Evolutionary conservation across 1,140 invertebrate species (phyloP).

Genomic region (Drosophila orena): DNA sequence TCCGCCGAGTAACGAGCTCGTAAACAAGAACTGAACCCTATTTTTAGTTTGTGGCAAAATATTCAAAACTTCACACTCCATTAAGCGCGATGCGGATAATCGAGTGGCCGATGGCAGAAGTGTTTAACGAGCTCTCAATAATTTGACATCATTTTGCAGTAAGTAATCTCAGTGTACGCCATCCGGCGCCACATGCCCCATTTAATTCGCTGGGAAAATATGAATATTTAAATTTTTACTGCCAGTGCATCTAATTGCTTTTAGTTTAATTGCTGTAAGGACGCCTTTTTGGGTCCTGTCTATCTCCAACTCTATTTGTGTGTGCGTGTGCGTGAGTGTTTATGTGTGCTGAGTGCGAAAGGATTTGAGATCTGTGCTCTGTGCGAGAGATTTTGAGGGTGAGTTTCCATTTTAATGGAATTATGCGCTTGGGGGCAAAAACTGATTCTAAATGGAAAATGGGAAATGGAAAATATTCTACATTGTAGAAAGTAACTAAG

Average conservation of each 20-base stretch:
- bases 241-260: conserved; percentile 65
- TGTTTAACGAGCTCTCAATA: conserved; percentile 40
- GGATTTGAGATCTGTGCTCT: conserved; percentile 12
- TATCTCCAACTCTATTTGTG: not conserved
- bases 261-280: conserved; percentile 66
- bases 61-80: conserved; percentile 43
- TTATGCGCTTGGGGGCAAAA: conserved; percentile 49
- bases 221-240: conserved; percentile 68
- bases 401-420: conserved; percentile 54
- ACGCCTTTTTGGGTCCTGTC: conserved; percentile 15
- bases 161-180: conserved; percentile 42
- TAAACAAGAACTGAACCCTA: conserved; percentile 9
- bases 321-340: not conserved
- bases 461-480: conserved; percentile 30
- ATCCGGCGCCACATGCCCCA: conserved; percentile 2
- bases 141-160: conserved; percentile 36
- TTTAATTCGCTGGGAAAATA: conserved; percentile 42
- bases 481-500: conserved; percentile 21
- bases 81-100: conserved; percentile 17
- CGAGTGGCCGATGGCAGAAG: conserved; percentile 5
- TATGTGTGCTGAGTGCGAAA: conserved; percentile 9
- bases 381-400: conserved; percentile 18
- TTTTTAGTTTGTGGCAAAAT: conserved; percentile 19
- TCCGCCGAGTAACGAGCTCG: conserved; percentile 10
- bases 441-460: conserved; percentile 53